Conservation (phyloP, 2,888 invertebrate species). For the Colletes collaris region DNA sequence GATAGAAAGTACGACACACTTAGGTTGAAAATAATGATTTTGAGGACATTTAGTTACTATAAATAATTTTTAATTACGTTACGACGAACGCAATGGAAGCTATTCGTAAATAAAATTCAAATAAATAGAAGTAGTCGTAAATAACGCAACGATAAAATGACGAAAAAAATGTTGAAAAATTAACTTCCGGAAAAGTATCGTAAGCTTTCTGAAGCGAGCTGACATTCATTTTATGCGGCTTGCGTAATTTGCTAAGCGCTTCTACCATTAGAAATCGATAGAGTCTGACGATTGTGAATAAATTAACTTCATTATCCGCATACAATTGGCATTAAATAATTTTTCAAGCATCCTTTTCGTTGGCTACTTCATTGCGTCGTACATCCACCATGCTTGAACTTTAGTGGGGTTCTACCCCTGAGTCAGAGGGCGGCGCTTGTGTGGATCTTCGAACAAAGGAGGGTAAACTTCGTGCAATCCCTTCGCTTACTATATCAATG, state of each 20-base stretch:
- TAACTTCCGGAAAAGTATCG: background rate
- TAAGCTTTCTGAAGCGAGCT: background rate
- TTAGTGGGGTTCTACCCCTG: slow-evolving; percentile 10
- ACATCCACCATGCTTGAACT: slow-evolving; percentile 24
- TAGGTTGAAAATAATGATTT: too few species aligned
- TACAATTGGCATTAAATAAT: slow-evolving; percentile 9
- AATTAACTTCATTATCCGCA: slow-evolving; percentile 1
- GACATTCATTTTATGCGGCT: background rate
- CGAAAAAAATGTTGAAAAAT: background rate
- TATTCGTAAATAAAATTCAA: too few species aligned
- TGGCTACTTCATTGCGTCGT: slow-evolving; percentile 5
- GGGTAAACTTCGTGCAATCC: slow-evolving; percentile 18
- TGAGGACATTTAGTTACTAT: too few species aligned
- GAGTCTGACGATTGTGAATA: background rate
- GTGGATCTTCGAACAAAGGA: background rate
- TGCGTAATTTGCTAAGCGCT: background rate
- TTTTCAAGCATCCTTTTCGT: background rate
- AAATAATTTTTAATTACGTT: too few species aligned
- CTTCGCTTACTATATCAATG: background rate
- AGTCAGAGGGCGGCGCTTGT: slow-evolving; percentile 46
- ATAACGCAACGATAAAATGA: background rate
- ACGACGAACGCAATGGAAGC: too few species aligned
- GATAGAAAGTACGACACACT: too few species aligned
- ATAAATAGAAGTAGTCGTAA: background rate
- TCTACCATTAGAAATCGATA: background rate